A percentile compares a stretch with the other conserved stretches of the same genome.
Conservation (phyloP, 2,888 invertebrate species). For the Xestia sexstrigata region DNA sequence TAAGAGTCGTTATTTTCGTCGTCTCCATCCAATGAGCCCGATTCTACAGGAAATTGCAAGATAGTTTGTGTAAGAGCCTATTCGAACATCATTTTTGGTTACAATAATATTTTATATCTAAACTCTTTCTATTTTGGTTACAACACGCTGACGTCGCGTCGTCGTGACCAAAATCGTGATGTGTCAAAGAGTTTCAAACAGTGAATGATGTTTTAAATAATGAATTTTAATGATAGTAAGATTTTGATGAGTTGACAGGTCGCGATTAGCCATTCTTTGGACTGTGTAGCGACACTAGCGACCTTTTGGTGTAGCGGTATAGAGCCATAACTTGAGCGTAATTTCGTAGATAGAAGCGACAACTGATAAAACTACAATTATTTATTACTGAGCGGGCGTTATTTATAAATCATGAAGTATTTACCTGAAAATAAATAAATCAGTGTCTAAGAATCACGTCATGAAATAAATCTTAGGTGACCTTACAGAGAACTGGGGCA, state of each 20-base stretch:
- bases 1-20: background rate
- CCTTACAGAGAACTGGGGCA: background rate
- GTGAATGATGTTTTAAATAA: conserved; percentile 18
- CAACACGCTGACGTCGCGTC: background rate
- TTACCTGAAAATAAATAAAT: background rate
- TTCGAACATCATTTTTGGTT: background rate
- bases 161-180: conserved; percentile 39
- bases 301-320: background rate
- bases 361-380: background rate
- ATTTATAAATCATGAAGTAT: background rate
- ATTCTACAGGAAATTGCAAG: background rate
- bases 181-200: conserved; percentile 12
- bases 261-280: conserved; percentile 49
- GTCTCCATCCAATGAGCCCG: background rate
- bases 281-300: conserved; percentile 3
- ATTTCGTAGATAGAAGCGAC: background rate
- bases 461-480: background rate
- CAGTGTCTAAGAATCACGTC: background rate
- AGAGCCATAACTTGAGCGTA: background rate
- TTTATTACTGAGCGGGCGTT: background rate
- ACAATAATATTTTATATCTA: background rate
- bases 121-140: background rate
- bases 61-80: background rate
- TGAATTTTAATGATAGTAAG: conserved; percentile 13
- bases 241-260: conserved; percentile 29